Base-by-base conservation (phyloP, 2,888 invertebrate species). In the Nemotelus nigrinus region DNA sequence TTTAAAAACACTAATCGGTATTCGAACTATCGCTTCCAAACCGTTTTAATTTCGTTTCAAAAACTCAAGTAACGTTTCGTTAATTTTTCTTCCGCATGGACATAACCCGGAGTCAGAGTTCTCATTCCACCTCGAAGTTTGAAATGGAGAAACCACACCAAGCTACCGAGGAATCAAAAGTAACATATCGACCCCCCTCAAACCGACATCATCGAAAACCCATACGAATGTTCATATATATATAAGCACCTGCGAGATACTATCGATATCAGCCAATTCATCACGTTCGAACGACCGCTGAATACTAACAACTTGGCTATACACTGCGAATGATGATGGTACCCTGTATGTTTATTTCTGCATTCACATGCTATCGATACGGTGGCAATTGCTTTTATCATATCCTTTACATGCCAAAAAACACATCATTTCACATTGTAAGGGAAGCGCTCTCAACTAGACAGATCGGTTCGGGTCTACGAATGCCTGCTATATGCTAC, bases 331-430 rank as follows among this genome's bases (percentile, higher is more conserved):
- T 55, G 57, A 55, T 76, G 58, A 55, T 60, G 50, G 67, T 44
- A 50, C 60, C 45, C 57, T 55, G 74, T 64, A 50, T 60, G 77
- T 75, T 75, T 79, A 70, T 77, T 72, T 77, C 63, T 77, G 79
- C 77, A 77, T 60, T 77, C 70, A 71, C 55, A 70, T 79, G 71
- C 77, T 70, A 79, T 79, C 79, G 79, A 77, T 79, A 79, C 53
- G 77, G 71, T 79, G 79, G 79, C 76, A 79, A 79, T 77, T 77
- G 77, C 77, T 76, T 71, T 79, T 77, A 79, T 79, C 77, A 77
- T 77, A 75, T 77, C 77, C 79, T 79, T 77, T 79, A 79, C 79
- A 79, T 79, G 72, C 77, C 64, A 77, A 77, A 79, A 79, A 79
- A 77, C 77, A 70, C 70, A 70, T 70, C 76, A 77, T 79, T 79